Evolutionary conservation across 2,797 vertebrate genomes (phyloP).

Genomic region (Oreortyx pictus): DNA sequence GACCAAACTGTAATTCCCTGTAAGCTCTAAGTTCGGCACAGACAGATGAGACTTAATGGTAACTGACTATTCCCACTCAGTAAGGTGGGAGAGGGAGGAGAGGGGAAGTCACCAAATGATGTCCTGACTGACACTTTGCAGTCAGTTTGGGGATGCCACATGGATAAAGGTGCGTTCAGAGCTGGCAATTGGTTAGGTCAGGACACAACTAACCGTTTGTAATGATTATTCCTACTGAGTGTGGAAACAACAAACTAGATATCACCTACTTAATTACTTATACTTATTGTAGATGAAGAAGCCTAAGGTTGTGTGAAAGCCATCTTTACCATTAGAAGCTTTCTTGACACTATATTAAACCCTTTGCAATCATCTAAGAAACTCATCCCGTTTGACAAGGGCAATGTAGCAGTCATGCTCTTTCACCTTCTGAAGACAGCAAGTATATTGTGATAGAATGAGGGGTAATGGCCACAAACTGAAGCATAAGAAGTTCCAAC

Average conservation of each 20-base stretch:
- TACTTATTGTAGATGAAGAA: neutral
- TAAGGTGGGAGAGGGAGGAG: neutral
- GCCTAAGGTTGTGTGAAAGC: neutral
- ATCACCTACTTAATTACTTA: neutral
- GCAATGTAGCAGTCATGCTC: neutral
- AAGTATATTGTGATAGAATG: neutral
- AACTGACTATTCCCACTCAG: neutral
- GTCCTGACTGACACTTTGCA: neutral
- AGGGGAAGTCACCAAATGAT: no score
- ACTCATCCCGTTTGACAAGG: neutral
- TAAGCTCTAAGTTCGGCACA: neutral
- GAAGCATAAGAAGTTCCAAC: no score
- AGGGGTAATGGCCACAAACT: no score
- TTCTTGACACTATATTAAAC: neutral
- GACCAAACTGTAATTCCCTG: neutral
- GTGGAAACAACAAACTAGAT: neutral
- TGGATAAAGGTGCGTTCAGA: neutral
- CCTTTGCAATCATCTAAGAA: neutral
- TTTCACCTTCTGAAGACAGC: neutral
- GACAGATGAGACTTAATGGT: neutral
- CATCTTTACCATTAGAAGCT: neutral
- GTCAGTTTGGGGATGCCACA: neutral
- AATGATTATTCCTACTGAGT: neutral
- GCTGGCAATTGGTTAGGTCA: neutral
- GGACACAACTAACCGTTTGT: neutral